phyloP scores from a whole-genome alignment of 2,888 invertebrate genomes.

The Mycalesis mineus region DNA sequence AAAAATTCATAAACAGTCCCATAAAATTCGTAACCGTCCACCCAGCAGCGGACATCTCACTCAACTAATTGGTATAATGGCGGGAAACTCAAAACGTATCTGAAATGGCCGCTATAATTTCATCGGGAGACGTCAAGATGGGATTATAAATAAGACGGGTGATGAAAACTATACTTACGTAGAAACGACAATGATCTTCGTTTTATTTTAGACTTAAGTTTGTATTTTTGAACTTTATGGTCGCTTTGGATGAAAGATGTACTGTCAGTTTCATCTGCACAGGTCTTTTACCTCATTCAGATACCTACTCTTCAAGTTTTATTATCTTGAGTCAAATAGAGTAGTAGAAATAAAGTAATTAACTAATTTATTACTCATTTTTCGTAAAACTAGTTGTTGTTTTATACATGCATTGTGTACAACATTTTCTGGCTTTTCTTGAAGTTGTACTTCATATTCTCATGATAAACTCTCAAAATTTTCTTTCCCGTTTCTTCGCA shows the following conservation, averaged over 20 bases:
- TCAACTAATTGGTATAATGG: slow-evolving; percentile 76
- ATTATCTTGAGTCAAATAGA: no score
- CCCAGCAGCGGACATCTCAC: slow-evolving; percentile 70
- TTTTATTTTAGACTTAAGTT: slow-evolving; percentile 48
- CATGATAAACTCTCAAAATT: no score
- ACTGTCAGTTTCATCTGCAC: not conserved
- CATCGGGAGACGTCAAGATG: slow-evolving; percentile 60
- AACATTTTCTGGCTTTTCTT: no score
- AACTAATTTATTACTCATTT: no score
- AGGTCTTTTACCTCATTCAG: not conserved
- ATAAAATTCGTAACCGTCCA: slow-evolving; percentile 66
- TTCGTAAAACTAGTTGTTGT: no score
- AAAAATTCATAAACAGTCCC: slow-evolving; percentile 45
- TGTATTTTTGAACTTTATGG: slow-evolving; percentile 36
- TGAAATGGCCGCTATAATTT: slow-evolving; percentile 69
- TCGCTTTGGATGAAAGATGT: not conserved
- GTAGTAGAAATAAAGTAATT: no score
- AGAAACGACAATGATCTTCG: slow-evolving; percentile 67
- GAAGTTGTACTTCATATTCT: no score
- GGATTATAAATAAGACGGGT: slow-evolving; percentile 69
- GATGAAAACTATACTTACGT: slow-evolving; percentile 72
- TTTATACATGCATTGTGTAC: no score
- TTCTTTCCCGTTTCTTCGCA: no score
- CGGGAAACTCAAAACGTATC: slow-evolving; percentile 63
- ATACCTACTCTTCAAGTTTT: no score